These are phyloP conservation scores for Ciconia maguari DNA, from an alignment of 2,113 vertebrate genomes.

Conservation along the genomic window DNA sequence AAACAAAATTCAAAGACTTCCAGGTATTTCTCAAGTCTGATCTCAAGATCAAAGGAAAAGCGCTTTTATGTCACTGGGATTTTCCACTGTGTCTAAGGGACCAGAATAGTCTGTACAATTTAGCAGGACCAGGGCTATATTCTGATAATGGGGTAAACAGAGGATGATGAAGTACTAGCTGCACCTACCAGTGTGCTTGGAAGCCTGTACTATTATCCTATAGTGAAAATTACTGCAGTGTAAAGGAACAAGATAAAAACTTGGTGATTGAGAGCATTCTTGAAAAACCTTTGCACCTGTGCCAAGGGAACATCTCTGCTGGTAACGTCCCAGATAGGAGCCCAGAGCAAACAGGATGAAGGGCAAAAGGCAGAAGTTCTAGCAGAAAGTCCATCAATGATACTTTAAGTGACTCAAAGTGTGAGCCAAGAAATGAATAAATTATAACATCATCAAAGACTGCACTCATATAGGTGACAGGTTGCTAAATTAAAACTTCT, in stretches of 20 bases:
- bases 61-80: rapidly evolving
- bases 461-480: neutral
- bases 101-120: neutral
- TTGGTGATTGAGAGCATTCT: neutral
- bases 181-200: neutral
- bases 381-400: neutral
- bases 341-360: neutral
- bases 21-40: neutral
- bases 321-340: neutral
- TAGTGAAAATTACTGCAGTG: neutral
- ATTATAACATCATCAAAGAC: neutral
- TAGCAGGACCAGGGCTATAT: neutral
- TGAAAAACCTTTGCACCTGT: neutral
- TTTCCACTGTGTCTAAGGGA: neutral
- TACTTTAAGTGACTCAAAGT: neutral
- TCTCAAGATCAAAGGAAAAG: neutral
- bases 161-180: too few species aligned
- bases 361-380: neutral
- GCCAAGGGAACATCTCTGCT: neutral
- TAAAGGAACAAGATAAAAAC: neutral
- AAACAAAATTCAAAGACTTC: neutral
- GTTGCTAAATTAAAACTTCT: neutral
- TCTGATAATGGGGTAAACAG: neutral
- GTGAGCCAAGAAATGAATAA: constrained; percentile 21
- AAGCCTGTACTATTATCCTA: neutral